These are phyloP conservation scores for Chiridota heheva DNA, from an alignment of 35 echinoderm and acorn worm species.

Conservation along the genomic window DNA sequence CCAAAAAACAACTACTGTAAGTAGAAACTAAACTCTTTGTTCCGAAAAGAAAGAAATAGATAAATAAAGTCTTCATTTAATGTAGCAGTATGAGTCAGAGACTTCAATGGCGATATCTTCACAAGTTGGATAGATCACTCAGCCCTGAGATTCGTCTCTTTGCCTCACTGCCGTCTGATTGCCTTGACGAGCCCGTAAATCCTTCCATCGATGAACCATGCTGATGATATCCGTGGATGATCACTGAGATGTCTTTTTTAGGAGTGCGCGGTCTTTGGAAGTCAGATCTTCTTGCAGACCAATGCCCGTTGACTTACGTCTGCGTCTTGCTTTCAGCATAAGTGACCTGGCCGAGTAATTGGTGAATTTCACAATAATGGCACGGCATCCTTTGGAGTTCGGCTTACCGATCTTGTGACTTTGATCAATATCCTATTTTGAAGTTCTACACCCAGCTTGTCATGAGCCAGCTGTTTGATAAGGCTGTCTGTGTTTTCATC, in stretches of 20 bases:
- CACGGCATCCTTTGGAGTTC: neutral
- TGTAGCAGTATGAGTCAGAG: too few species aligned
- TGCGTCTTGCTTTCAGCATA: conserved; percentile 7
- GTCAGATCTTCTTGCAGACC: conserved; percentile 49
- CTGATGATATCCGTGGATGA: too few species aligned
- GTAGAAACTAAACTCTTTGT: too few species aligned
- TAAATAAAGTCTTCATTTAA: too few species aligned
- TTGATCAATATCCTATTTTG: conserved; percentile 21
- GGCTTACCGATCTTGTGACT: conserved; percentile 33
- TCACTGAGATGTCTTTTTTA: neutral
- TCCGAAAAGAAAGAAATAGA: too few species aligned
- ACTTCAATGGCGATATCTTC: too few species aligned
- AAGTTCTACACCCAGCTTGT: conserved; percentile 1
- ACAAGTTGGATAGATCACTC: too few species aligned
- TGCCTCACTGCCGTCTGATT: too few species aligned
- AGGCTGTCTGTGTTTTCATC: conserved; percentile 46
- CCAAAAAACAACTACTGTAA: too few species aligned
- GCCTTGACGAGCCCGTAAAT: too few species aligned
- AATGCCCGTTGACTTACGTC: conserved; percentile 25
- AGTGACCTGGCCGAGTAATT: conserved; percentile 1
- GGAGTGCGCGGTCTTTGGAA: neutral
- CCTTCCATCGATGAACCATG: too few species aligned
- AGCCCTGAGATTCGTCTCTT: too few species aligned
- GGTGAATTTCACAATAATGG: conserved; percentile 53
- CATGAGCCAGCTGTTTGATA: neutral